Conservation (phyloP, 1,140 invertebrate species). For the Macrotrachela quadricornifera region DNA sequence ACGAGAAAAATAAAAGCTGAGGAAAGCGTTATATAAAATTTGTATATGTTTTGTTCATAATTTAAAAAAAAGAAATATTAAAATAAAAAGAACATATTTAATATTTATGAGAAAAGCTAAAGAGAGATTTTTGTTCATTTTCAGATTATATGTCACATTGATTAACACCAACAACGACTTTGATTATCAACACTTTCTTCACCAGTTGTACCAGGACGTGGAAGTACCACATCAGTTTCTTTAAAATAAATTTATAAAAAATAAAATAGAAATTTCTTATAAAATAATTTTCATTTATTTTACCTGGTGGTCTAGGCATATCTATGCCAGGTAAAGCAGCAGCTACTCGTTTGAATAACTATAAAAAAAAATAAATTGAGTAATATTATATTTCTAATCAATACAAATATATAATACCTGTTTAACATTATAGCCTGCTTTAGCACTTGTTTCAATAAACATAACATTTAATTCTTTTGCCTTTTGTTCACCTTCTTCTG, state of each 20-base stretch:
- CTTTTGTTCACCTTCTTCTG: conserved; percentile 90
- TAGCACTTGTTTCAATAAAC: conserved; percentile 94
- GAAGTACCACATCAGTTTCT: conserved; percentile 2
- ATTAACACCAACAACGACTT: conserved; percentile 3
- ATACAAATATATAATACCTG: not conserved
- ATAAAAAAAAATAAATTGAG: conserved; percentile 16
- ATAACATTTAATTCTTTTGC: conserved; percentile 97
- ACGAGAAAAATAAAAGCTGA: too few species aligned
- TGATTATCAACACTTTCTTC: not conserved
- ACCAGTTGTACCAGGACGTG: not conserved
- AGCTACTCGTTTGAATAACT: conserved; percentile 79
- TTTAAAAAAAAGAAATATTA: too few species aligned
- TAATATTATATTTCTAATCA: not conserved
- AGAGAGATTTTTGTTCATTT: too few species aligned
- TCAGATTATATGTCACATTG: not conserved
- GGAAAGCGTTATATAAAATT: too few species aligned
- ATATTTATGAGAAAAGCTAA: too few species aligned
- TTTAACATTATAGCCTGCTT: conserved; percentile 98
- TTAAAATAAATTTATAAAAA: too few species aligned
- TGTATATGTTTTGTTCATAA: too few species aligned
- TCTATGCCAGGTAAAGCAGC: conserved; percentile 89
- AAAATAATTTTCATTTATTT: conserved; percentile 37
- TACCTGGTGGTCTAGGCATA: conserved; percentile 41
- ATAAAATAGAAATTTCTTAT: too few species aligned
- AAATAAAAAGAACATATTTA: too few species aligned